These are phyloP conservation scores for Bolborhynchus lineola DNA, from an alignment of 2,113 vertebrate genomes.

Conservation along the genomic window DNA sequence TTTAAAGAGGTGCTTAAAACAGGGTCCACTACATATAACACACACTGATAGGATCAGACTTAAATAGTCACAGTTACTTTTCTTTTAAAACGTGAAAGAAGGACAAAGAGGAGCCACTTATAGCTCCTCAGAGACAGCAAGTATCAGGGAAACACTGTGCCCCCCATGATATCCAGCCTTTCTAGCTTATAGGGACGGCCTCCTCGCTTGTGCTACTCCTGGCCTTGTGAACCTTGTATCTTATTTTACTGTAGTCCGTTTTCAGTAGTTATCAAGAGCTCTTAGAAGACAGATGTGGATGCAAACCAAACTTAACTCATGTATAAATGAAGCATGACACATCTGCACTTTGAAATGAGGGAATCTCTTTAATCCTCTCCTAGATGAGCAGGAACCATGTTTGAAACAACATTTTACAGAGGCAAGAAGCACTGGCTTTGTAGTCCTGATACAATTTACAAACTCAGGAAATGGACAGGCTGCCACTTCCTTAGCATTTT, in stretches of 20 bases:
- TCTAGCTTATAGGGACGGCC: fast-evolving
- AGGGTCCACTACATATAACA: neutral
- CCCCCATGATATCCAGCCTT: neutral
- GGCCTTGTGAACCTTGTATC: neutral
- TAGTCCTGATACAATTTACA: neutral
- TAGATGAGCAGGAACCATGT: neutral
- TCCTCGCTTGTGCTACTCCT: neutral
- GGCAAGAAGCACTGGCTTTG: neutral
- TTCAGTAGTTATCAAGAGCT: neutral
- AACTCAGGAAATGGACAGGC: neutral
- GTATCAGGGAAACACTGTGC: neutral
- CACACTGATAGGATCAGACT: neutral
- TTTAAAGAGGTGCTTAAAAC: neutral
- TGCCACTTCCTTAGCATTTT: neutral
- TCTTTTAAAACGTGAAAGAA: neutral
- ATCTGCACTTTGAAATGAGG: neutral
- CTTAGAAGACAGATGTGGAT: neutral
- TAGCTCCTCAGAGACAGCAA: neutral
- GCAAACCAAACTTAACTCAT: neutral
- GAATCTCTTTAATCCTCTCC: neutral
- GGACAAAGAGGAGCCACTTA: neutral
- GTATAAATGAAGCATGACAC: neutral
- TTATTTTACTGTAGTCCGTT: neutral
- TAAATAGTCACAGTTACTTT: neutral
- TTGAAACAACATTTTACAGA: neutral